Percentiles rank a stretch among this genome's conserved stretches.
Evolutionary conservation across 1,140 invertebrate species (phyloP).

Genomic region (Lepidotrigona ventralis): DNA sequence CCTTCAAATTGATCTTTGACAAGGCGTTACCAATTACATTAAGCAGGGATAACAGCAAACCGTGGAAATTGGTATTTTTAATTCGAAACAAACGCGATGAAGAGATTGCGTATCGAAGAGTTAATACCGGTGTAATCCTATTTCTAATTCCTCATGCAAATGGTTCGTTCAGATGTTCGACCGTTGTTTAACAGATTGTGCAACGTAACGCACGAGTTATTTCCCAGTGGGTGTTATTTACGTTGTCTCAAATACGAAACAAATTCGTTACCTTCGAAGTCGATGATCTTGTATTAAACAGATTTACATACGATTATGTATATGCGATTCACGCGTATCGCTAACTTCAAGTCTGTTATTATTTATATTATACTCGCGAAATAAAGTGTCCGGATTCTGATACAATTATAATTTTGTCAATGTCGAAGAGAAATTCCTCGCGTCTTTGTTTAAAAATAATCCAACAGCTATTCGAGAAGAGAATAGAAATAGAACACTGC

Average conservation of each 20-base stretch:
- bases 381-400: too few species aligned
- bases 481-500: too few species aligned
- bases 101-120: neutral
- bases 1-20: too few species aligned
- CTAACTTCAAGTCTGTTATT: neutral
- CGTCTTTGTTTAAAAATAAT: too few species aligned
- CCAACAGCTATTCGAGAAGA: too few species aligned
- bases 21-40: neutral
- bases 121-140: slow-evolving; percentile 16
- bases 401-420: too few species aligned
- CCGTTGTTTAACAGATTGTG: neutral
- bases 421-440: too few species aligned
- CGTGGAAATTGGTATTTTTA: neutral
- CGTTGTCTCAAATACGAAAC: neutral
- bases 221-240: neutral
- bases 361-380: neutral
- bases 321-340: neutral
- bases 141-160: slow-evolving; percentile 8
- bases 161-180: neutral
- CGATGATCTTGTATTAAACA: neutral
- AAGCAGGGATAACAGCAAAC: neutral
- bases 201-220: neutral
- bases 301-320: too few species aligned
- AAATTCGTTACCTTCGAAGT: neutral
- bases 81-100: slow-evolving; percentile 10